phyloP scores from a whole-genome alignment of 2,888 invertebrate genomes.

The Chymomyza fuscimana region DNA sequence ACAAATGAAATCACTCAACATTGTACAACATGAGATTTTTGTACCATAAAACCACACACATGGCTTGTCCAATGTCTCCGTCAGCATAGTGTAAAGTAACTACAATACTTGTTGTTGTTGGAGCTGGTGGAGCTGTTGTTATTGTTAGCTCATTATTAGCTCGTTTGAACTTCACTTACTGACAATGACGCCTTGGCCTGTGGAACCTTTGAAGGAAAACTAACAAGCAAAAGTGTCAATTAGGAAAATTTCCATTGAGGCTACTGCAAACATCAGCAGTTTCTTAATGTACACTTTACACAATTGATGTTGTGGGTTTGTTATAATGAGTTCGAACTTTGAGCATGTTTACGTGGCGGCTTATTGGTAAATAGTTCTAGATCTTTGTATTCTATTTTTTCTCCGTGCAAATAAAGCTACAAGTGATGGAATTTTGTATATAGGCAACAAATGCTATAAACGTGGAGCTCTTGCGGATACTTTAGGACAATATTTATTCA shows the following conservation, averaged over 20 bases:
- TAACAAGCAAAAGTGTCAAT: conserved; percentile 49
- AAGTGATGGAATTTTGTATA: no score
- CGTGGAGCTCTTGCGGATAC: no score
- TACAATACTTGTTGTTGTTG: neutral
- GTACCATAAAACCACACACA: conserved; percentile 9
- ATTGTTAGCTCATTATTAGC: neutral
- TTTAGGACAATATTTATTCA: no score
- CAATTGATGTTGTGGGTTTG: neutral
- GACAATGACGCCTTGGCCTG: conserved; percentile 37
- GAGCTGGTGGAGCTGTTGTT: neutral
- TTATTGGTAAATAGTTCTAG: no score
- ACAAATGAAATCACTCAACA: conserved; percentile 44
- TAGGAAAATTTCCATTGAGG: conserved; percentile 68
- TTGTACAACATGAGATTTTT: conserved; percentile 35
- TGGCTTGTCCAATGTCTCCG: neutral
- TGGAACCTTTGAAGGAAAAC: conserved; percentile 38
- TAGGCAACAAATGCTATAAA: no score
- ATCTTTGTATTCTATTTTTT: no score
- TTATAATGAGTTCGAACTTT: neutral
- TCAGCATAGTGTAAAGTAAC: neutral
- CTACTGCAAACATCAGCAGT: neutral
- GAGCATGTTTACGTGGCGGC: no score
- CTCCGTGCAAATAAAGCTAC: no score
- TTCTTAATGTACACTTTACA: neutral
- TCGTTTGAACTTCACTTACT: conserved; percentile 23